Conservation (phyloP, 2,113 vertebrate species). For the Clarias batrachus region DNA sequence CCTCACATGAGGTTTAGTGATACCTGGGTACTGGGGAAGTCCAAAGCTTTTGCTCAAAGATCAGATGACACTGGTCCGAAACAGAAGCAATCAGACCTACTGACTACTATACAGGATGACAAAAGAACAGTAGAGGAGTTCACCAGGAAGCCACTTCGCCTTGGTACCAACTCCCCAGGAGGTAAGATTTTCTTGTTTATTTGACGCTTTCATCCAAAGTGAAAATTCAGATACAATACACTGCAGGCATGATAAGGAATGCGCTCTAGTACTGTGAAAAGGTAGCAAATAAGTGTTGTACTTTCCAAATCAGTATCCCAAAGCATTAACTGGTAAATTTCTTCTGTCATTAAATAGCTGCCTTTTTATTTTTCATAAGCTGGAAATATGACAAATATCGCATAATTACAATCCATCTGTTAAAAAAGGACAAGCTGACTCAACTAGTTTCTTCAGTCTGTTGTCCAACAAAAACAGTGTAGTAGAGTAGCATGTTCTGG, state of each 20-base stretch:
- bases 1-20: neutral
- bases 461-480: neutral
- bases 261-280: neutral
- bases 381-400: neutral
- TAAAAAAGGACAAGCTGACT: neutral
- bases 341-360: neutral
- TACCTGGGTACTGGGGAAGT: neutral
- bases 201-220: neutral
- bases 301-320: neutral
- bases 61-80: constrained; percentile 8
- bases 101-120: constrained; percentile 9
- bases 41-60: constrained; percentile 19
- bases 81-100: constrained; percentile 13
- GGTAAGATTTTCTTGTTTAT: constrained; percentile 16
- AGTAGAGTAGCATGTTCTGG: neutral
- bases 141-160: constrained; percentile 16
- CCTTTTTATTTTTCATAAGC: neutral
- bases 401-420: neutral
- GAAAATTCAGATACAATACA: neutral
- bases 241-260: neutral
- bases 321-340: neutral
- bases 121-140: constrained; percentile 12
- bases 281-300: neutral
- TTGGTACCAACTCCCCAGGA: neutral
- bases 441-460: neutral